Percentiles rank a stretch among this genome's conserved stretches.
phyloP scores from a whole-genome alignment of 2,113 vertebrate genomes.

The Semnornis frantzii region DNA sequence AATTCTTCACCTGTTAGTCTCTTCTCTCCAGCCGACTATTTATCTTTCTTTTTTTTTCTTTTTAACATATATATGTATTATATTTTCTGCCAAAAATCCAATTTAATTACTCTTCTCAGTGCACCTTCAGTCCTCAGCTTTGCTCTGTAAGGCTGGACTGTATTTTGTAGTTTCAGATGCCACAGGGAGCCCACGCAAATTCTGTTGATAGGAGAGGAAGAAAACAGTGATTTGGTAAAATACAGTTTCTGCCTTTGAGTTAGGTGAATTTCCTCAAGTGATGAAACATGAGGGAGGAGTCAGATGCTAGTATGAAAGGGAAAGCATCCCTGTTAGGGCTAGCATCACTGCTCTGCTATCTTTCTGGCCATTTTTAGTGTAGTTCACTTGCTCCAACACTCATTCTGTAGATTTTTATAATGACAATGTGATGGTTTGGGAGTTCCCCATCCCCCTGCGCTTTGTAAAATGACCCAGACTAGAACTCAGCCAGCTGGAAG shows the following conservation, averaged over 20 bases:
- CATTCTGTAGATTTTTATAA: background rate
- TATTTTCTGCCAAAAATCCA: background rate
- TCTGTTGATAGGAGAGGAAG: background rate
- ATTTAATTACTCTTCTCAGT: background rate
- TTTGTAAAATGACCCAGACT: no score
- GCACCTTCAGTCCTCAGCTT: background rate
- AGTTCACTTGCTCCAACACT: accelerated
- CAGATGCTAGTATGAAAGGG: background rate
- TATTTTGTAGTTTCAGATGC: background rate
- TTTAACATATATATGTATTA: no score
- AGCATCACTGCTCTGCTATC: background rate
- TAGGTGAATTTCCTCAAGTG: background rate
- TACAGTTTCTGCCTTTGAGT: background rate
- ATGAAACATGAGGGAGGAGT: background rate
- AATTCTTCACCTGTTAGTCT: background rate
- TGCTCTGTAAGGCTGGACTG: background rate
- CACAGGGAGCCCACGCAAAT: background rate
- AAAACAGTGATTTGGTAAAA: background rate
- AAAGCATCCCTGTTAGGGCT: background rate
- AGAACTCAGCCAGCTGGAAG: no score
- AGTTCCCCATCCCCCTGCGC: no score
- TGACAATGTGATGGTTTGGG: no score
- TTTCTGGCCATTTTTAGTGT: background rate
- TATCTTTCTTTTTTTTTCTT: background rate
- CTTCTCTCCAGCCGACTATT: background rate